Evolutionary conservation across 2,797 vertebrate species (phyloP).

Genomic region (Perodicticus potto): DNA sequence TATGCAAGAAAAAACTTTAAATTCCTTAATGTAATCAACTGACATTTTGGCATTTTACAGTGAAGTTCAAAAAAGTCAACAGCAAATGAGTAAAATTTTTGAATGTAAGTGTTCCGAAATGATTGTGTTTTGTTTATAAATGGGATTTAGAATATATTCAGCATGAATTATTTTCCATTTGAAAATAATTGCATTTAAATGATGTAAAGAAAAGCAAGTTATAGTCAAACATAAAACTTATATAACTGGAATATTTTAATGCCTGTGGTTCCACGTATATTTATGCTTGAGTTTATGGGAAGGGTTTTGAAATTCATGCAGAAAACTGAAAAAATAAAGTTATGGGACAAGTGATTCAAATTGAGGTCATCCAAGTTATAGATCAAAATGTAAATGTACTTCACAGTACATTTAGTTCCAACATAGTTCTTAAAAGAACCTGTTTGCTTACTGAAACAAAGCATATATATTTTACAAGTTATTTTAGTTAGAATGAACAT

Average conservation of each 20-base stretch:
- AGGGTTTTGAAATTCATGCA: slow-evolving; percentile 69
- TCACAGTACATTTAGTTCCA: slow-evolving; percentile 68
- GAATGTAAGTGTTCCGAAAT: slow-evolving; percentile 45
- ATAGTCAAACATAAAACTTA: slow-evolving; percentile 52
- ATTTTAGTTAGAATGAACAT: slow-evolving; percentile 86
- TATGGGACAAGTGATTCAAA: slow-evolving; percentile 72
- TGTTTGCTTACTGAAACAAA: slow-evolving; percentile 83
- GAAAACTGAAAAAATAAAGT: slow-evolving; percentile 44
- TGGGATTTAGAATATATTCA: slow-evolving; percentile 56
- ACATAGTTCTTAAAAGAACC: slow-evolving; percentile 83
- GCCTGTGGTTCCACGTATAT: neutral
- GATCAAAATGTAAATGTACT: slow-evolving; percentile 74
- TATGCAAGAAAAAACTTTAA: slow-evolving; percentile 58
- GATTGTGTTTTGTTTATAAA: slow-evolving; percentile 63
- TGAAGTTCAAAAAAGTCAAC: slow-evolving; percentile 44
- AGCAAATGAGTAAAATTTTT: slow-evolving; percentile 50
- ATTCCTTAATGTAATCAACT: slow-evolving; percentile 45
- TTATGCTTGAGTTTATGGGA: slow-evolving; percentile 67
- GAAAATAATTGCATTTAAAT: slow-evolving; percentile 79
- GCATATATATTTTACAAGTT: slow-evolving; percentile 82
- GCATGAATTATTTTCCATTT: slow-evolving; percentile 61
- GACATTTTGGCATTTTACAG: slow-evolving; percentile 61
- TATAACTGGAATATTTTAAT: slow-evolving; percentile 68
- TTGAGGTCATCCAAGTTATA: slow-evolving; percentile 73
- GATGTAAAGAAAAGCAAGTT: slow-evolving; percentile 67